Evolutionary conservation across 2,113 vertebrate genomes (phyloP), one percentile per base, ranked within the genome.

Genomic region (Oryzias celebensis): DNA sequence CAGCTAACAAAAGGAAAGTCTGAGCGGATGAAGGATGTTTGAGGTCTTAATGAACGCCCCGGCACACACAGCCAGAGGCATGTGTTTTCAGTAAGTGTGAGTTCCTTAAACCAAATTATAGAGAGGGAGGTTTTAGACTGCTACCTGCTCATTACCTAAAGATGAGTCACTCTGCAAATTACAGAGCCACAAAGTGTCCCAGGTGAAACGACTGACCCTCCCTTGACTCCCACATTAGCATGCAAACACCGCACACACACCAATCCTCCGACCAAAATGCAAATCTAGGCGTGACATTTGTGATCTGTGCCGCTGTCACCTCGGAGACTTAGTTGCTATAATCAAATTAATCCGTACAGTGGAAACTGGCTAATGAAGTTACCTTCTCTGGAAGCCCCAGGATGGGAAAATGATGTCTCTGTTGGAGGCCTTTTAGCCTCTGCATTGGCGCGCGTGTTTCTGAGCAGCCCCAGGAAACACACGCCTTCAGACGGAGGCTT

Each of bases 341-440:
- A 91, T 87, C 78, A 81, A 88, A 79, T 89, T 83, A 86, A 91
- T 89, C 72, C 83, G 74, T 71, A 60, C 64, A 71, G 76, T 61
- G 47, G 75, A 72, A 86, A 75, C 65, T 41, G 68, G 79, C 80
- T 90, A 87, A 90, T 90, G 76, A 86, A 89, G 87, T 90, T 85
- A 88, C 62, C 68, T 68, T 83, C 64, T 77, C 55, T 58, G 61
- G 44, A 62, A 65, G 65, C 84, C 85, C 53, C 74, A 52, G 71
- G 82, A 78, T 69, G 51, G 14, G 67, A 82, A 64, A 85, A 83
- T 82, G 23, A 85, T 72, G 80, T 85, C 87, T 86, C 80, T 68
- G 77, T 77, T 62, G 49, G 76, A 68, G 66, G 75, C 50, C 78
- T 87, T 82, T 82, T 82, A 88, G 77, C 85, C 82, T 84, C 78